phyloP scores from a whole-genome alignment of 2,113 vertebrate species.

The Sterna hirundo region DNA sequence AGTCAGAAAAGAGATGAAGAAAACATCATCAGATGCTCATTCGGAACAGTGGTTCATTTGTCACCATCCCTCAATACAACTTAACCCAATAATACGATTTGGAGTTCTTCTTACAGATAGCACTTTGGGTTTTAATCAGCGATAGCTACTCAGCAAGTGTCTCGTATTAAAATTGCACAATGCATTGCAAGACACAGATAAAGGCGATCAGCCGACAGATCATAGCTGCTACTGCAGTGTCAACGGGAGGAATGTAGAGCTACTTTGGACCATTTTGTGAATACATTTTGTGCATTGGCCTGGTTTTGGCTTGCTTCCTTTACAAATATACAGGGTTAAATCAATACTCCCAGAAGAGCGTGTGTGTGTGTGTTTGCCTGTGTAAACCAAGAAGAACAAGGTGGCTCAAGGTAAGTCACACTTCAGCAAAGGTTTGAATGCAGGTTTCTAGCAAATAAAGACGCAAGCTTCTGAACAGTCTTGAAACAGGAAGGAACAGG shows the following conservation, averaged over 20 bases:
- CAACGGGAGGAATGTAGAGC: background rate
- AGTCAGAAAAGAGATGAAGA: constrained; percentile 14
- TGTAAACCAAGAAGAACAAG: background rate
- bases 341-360: background rate
- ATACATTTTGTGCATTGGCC: background rate
- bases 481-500: background rate
- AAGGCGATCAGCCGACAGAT: background rate
- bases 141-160: background rate
- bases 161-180: background rate
- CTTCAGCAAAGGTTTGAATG: background rate
- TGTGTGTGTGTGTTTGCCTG: background rate
- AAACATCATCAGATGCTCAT: background rate
- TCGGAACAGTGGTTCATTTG: background rate
- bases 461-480: background rate
- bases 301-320: background rate
- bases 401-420: background rate
- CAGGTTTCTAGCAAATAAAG: background rate
- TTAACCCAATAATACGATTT: background rate
- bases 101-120: background rate
- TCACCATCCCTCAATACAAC: background rate
- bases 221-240: background rate
- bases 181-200: background rate
- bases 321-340: background rate
- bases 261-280: background rate
- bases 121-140: background rate